phyloP scores from a whole-genome alignment of 2,113 vertebrate species.

The Plecturocebus donacophilus region DNA sequence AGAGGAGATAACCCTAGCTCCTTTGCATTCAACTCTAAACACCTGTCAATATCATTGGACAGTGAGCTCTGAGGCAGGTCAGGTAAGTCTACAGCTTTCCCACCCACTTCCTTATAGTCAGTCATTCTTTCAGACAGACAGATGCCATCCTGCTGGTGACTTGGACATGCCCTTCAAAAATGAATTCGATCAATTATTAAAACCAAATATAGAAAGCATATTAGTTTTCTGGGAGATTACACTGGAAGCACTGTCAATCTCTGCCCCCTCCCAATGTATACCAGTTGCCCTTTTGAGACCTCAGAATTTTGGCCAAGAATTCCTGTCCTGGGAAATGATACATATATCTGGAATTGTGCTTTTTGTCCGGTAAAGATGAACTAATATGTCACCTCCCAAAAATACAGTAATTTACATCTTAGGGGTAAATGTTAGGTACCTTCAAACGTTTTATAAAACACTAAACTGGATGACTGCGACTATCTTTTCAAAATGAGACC shows the following conservation, averaged over 20 bases:
- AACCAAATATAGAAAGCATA: background rate
- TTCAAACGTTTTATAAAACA: background rate
- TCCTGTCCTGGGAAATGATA: background rate
- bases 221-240: background rate
- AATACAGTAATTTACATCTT: background rate
- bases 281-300: background rate
- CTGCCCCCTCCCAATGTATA: background rate
- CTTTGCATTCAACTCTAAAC: background rate
- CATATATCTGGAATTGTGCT: background rate
- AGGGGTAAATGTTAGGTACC: background rate
- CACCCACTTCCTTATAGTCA: background rate
- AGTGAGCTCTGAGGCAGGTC: too few species aligned
- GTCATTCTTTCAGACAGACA: background rate
- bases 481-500: constrained; percentile 6
- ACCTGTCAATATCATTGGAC: too few species aligned
- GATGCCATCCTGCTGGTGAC: background rate
- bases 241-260: background rate
- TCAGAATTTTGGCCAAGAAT: background rate
- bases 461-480: background rate
- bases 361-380: background rate
- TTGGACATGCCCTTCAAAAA: background rate
- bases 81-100: background rate
- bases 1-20: background rate
- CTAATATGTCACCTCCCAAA: background rate
- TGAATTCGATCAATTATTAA: background rate